Evolutionary conservation across 2,888 invertebrate species (phyloP).

Genomic region (Incurvaria masculella): DNA sequence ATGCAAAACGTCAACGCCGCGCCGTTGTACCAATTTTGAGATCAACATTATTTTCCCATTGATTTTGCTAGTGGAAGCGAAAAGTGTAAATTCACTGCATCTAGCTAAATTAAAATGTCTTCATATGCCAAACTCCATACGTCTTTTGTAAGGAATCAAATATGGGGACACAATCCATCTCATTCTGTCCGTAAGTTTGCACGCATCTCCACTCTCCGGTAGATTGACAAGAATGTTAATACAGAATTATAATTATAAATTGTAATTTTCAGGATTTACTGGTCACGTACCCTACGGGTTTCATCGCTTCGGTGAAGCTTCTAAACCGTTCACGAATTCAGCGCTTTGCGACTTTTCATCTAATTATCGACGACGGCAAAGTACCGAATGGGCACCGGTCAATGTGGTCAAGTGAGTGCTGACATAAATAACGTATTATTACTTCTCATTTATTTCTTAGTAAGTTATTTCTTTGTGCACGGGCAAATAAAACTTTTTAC

Average conservation of each 20-base stretch:
- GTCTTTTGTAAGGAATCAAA: conserved; percentile 44
- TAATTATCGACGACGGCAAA: conserved; percentile 67
- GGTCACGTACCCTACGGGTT: conserved; percentile 67
- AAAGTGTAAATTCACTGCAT: too few species aligned
- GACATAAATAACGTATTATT: conserved; percentile 1
- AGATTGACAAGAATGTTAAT: too few species aligned
- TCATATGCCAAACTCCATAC: conserved; percentile 38
- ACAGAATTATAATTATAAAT: too few species aligned
- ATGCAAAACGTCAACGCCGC: too few species aligned
- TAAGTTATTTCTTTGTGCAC: too few species aligned
- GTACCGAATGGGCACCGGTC: conserved; percentile 73
- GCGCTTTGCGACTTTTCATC: conserved; percentile 73
- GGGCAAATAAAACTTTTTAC: too few species aligned
- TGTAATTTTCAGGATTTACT: conserved; percentile 50
- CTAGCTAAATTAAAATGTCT: too few species aligned
- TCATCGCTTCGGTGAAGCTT: conserved; percentile 61
- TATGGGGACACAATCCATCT: conserved; percentile 46
- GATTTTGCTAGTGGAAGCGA: too few species aligned
- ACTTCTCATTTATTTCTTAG: too few species aligned
- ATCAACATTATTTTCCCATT: too few species aligned
- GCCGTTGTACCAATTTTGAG: too few species aligned
- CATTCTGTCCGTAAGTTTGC: conserved; percentile 37
- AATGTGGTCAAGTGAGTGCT: conserved; percentile 51
- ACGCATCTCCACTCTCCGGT: too few species aligned
- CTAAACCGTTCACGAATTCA: conserved; percentile 64